phyloP scores from a whole-genome alignment of 2,113 vertebrate species.

The Nansenia antarctica region DNA sequence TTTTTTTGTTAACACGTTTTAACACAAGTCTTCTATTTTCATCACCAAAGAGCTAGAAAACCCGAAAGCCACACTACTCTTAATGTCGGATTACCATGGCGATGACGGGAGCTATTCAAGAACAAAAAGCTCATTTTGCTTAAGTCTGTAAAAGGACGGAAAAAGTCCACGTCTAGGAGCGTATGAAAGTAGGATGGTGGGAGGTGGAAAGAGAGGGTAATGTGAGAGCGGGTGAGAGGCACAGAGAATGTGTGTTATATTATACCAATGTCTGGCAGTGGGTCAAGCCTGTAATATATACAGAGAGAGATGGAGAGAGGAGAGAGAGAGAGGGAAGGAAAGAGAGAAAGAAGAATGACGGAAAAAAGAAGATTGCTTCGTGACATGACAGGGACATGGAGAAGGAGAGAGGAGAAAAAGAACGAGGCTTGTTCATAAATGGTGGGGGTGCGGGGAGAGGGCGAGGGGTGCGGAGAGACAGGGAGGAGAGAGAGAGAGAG shows the following conservation, averaged over 20 bases:
- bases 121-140: conserved; percentile 67
- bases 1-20: conserved; percentile 56
- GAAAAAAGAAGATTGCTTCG: not conserved
- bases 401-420: conserved; percentile 25
- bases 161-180: conserved; percentile 48
- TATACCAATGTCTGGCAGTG: conserved; percentile 68
- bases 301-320: conserved; percentile 10
- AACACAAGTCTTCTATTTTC: conserved; percentile 64
- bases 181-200: conserved; percentile 57
- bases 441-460: not conserved
- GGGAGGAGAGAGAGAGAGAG: conserved; percentile 9
- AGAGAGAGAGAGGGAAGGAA: conserved; percentile 29
- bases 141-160: conserved; percentile 64
- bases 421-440: conserved; percentile 1
- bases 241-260: conserved; percentile 68
- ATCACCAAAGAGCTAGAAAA: conserved; percentile 54
- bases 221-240: conserved; percentile 64
- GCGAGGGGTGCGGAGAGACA: conserved; percentile 12
- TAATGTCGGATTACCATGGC: conserved; percentile 69
- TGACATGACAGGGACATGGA: conserved; percentile 18
- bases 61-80: conserved; percentile 50
- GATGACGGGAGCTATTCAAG: conserved; percentile 69
- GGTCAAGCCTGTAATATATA: conserved; percentile 61
- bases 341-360: conserved; percentile 9
- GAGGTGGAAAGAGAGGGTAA: conserved; percentile 69